Evolutionary conservation across 2,797 vertebrate genomes (phyloP), one percentile per base, ranked within the genome.

Genomic region (Lacerta agilis): DNA sequence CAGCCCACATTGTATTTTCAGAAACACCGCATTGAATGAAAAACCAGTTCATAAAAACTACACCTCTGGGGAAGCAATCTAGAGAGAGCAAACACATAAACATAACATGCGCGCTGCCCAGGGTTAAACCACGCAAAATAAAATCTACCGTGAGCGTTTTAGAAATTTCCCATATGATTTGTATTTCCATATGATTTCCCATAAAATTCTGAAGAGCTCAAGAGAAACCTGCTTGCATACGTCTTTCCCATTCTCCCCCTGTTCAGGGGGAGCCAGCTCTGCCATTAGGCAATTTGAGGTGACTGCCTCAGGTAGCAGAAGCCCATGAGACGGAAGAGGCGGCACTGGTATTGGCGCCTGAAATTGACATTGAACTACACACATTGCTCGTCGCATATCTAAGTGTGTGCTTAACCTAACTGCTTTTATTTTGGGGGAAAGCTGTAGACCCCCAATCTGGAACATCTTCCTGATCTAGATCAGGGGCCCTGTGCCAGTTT

Each of bases 11-110:
- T 8, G 1, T 33, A 80, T 25, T 93, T 94, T 93, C 83, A 93
- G 64, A 92, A 92, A 87, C 87, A 89, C 11, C 88, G 85, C 20
- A 94, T 88, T 91, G 92, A 96, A 95, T 83, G 89, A 90, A 95
- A 92, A 36, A 55, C 23, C 36, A 85, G 67, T 79, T 36, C 83
- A 83, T 87, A 90, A 49, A 64, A 88, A 94, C 83, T 64, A 93
- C 36, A 90, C 25, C 77, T 92, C 89, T 88, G 69, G 55, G 83
- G 92, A 88, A 83, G 79, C 4, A 36, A 25, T 81, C 85, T 85
- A 81, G 29, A 66, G 29, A 66, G 83, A 91, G 72, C 76, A 86
- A 94, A 76, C 87, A 86, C 78, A 36, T 36, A 92, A 93, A 81
- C 13, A 89, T 45, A 55, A 55, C 49, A 66, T 0, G n/a, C 41